Evolutionary conservation across 2,888 invertebrate species (phyloP), one percentile per base, ranked within the genome.

Genomic region (Polymixis lichenea): DNA sequence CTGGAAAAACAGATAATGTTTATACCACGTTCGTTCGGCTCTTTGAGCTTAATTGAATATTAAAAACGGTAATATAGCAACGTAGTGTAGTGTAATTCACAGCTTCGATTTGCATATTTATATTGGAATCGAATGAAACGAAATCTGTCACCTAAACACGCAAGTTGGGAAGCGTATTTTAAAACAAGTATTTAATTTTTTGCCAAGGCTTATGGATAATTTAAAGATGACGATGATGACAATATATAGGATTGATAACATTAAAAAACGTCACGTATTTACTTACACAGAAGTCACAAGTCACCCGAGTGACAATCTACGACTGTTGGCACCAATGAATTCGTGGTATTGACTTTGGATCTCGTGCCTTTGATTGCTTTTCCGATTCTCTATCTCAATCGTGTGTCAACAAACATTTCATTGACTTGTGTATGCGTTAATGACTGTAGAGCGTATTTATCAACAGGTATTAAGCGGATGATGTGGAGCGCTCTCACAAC

Each of bases 41-140:
- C 72, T 82, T 82, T 75, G 75, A 73, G 62, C 85, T 58, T 84
- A 86, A 84, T 86, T 84, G 75, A 86, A 84, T 86, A 84, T 87
- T 83, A 78, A 85, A 84, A 80, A 78, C 72, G 65, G 51, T 75
- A 77, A 78, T 77, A 75, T 62, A 68, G n/a, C 67, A 73, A 67
- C 69, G 56, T 61, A 66, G 46, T 43, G 53, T 61, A 66, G 38
- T 49, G 76, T 82, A 71, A 83, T 83, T 83, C 80, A 78, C 74
- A 84, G 77, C 64, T 46, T 25, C 9, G 17, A 77, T 82, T 77
- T 80, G 70, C 77, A 85, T 80, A 77, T 80, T 70, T 75, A 68
- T 72, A 78, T 49, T 70, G 64, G 49, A 68, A 66, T 49, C 66
- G n/a, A 75, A 78, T 75, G 49, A 28, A 68, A 71, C 28, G 22